Evolutionary conservation across 2,888 invertebrate species (phyloP).

Genomic region (Orchesella flavescens): DNA sequence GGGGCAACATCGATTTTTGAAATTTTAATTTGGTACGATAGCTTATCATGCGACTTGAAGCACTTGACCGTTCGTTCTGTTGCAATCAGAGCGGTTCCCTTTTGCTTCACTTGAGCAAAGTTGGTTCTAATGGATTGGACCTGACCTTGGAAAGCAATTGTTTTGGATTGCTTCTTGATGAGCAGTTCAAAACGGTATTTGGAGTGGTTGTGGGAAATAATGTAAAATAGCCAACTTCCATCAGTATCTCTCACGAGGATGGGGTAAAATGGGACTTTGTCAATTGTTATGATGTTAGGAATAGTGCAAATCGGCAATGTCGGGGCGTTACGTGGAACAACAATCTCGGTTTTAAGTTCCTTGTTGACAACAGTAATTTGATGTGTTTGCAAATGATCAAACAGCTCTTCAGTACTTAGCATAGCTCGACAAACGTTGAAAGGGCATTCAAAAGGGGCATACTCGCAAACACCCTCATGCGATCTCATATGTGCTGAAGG

Average conservation of each 20-base stretch:
- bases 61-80: slow-evolving; percentile 32
- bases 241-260: slow-evolving; percentile 46
- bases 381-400: slow-evolving; percentile 53
- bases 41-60: slow-evolving; percentile 37
- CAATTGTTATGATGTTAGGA: slow-evolving; percentile 40
- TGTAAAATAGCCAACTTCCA: slow-evolving; percentile 52
- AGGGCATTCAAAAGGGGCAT: slow-evolving; percentile 61
- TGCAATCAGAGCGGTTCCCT: slow-evolving; percentile 23
- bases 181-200: slow-evolving; percentile 37
- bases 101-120: slow-evolving; percentile 10
- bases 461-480: slow-evolving; percentile 51
- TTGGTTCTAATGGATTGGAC: slow-evolving; percentile 26
- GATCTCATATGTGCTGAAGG: slow-evolving; percentile 45
- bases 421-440: slow-evolving; percentile 47
- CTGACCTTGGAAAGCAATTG: slow-evolving; percentile 37
- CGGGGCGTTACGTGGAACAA: slow-evolving; percentile 20
- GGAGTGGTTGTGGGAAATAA: slow-evolving; percentile 32
- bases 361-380: slow-evolving; percentile 30
- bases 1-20: background rate
- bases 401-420: slow-evolving; percentile 38
- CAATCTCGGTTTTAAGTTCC: slow-evolving; percentile 22
- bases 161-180: slow-evolving; percentile 45
- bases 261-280: slow-evolving; percentile 47
- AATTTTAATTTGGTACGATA: slow-evolving; percentile 36
- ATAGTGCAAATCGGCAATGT: slow-evolving; percentile 34